Base-by-base conservation (phyloP, 2,797 vertebrate species). In the Loriculus beryllinus region DNA sequence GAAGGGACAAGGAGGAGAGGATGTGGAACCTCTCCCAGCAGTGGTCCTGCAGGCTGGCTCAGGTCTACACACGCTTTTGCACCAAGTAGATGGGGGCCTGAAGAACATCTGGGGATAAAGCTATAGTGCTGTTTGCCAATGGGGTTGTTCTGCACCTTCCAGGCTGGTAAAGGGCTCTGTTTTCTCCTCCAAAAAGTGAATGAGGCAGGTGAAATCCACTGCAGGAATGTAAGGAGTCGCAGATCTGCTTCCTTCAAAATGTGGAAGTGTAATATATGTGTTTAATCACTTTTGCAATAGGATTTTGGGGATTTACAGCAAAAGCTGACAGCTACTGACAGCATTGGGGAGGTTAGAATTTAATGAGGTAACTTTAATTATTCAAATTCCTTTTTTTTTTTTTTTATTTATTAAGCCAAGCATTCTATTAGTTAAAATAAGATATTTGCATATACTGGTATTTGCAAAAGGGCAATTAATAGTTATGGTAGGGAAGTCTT, bases 391-490 rank as follows among this genome's bases (percentile, higher is more conserved):
- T 20, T 43, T 43, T 43, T 20, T 43, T 43, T 43, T 42, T 31
- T 47, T 94, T 65, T 86, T n/a, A n/a, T 95, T 97, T 90, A 97
- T 97, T 97, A 96, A 95, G 93, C 88, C 97, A 96, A 97, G 96
- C 96, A 95, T 95, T 91, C 95, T 92, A 85, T 97, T 97, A 95
- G 93, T 90, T 94, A 94, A 95, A 96, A 93, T 47, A 92, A 33
- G 22, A 65, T 85, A 45, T 22, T 48, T 72, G 75, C 80, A 70
- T 80, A 33, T 29, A 21, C 3, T 37, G 65, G 43, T 68, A 82
- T 92, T 87, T 68, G 63, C 42, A 74, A n/a, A 29, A 88, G 29
- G 49, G 74, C 92, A 96, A 93, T 68, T 40, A 93, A 72, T 80
- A 42, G 67, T 18, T 9, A 7, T 52, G 31, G 64, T 57, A 37